Evolutionary conservation across 2,888 invertebrate genomes (phyloP).

Genomic region (Sisyra terminalis): DNA sequence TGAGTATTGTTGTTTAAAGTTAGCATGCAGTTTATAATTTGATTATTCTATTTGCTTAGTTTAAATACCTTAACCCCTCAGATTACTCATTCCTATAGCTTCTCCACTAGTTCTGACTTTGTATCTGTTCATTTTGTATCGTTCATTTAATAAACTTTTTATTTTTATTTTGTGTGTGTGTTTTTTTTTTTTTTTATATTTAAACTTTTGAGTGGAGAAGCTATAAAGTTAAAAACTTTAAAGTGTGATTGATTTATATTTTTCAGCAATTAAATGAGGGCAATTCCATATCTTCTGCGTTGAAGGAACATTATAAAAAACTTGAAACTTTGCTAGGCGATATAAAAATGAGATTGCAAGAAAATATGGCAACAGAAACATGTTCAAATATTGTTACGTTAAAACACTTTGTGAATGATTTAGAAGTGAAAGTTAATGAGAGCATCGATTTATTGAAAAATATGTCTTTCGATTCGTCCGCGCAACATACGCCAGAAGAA

Average conservation of each 20-base stretch:
- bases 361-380: background rate
- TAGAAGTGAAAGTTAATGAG: conserved; percentile 3
- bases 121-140: conserved; percentile 13
- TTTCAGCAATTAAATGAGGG: background rate
- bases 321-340: conserved; percentile 33
- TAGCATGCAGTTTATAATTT: conserved; percentile 2
- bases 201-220: conserved; percentile 23
- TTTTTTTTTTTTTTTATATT: conserved; percentile 11
- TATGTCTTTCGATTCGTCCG: background rate
- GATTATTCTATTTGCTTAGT: conserved; percentile 1
- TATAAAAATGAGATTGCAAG: conserved; percentile 18
- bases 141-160: conserved; percentile 12
- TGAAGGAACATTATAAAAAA: conserved; percentile 27
- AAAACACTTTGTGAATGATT: conserved; percentile 6
- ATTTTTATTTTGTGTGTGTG: conserved; percentile 15
- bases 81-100: conserved; percentile 23
- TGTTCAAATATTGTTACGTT: conserved; percentile 9
- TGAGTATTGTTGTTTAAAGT: background rate
- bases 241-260: background rate
- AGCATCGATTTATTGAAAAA: conserved; percentile 2
- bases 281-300: conserved; percentile 5
- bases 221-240: conserved; percentile 12
- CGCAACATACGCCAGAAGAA: conserved; percentile 7
- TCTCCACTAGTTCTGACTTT: conserved; percentile 21
- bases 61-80: background rate